Evolutionary conservation across 2,113 vertebrate genomes (phyloP).

Genomic region (Perca fluviatilis): DNA sequence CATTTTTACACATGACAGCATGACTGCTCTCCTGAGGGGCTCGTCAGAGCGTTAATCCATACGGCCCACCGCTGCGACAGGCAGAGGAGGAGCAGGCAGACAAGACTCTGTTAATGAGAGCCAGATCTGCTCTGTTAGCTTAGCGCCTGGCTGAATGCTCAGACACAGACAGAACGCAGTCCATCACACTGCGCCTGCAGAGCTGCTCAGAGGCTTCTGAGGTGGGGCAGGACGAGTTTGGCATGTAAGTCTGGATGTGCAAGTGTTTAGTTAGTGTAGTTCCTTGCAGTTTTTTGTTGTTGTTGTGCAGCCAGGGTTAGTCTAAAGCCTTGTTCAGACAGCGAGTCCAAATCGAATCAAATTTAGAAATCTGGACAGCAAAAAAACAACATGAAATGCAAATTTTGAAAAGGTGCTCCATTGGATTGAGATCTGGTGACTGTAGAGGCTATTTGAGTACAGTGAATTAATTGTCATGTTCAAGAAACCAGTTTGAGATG

Average conservation of each 20-base stretch:
- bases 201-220: conserved; percentile 32
- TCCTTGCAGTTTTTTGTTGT: conserved; percentile 3
- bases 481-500: too few relatives aligned
- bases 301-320: neutral
- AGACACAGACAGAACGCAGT: conserved; percentile 53
- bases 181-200: conserved; percentile 35
- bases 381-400: too few relatives aligned
- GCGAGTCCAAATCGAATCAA: too few relatives aligned
- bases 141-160: conserved; percentile 31
- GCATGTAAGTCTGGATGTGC: conserved; percentile 10
- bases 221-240: conserved; percentile 35
- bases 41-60: conserved; percentile 70
- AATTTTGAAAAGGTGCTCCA: too few relatives aligned
- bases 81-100: conserved; percentile 56
- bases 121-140: conserved; percentile 68
- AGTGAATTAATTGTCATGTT: too few relatives aligned
- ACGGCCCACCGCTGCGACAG: conserved; percentile 32
- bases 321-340: neutral
- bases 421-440: neutral
- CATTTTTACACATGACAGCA: conserved; percentile 75
- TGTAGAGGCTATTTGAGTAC: too few relatives aligned
- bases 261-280: neutral
- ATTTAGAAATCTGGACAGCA: too few relatives aligned
- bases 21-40: conserved; percentile 71
- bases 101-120: conserved; percentile 59